These are phyloP conservation scores for Crocidura indochinensis DNA, from an alignment of 2,797 vertebrate species.

Conservation along the genomic window DNA sequence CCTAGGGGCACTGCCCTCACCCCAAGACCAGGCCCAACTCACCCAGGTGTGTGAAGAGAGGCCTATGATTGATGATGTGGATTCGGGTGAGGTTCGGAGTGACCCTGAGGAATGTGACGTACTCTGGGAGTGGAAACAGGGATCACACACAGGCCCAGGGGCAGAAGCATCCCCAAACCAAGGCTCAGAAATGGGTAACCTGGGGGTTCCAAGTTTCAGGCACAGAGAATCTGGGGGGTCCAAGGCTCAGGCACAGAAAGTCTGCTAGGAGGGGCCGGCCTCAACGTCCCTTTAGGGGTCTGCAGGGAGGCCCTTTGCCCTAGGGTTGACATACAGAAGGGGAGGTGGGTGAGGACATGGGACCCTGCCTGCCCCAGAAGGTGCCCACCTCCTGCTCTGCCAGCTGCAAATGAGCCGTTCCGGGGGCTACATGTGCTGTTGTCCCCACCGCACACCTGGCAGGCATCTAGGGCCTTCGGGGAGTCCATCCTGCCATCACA, in stretches of 20 bases:
- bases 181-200: neutral
- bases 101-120: constrained; percentile 94
- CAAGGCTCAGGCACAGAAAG: too few relatives aligned
- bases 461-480: constrained; percentile 91
- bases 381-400: constrained; percentile 92
- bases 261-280: too few relatives aligned
- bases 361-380: neutral
- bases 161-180: neutral
- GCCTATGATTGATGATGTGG: constrained; percentile 92
- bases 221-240: too few relatives aligned
- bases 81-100: constrained; percentile 92
- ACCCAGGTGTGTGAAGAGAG: constrained; percentile 98
- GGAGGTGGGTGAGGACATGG: too few relatives aligned
- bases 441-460: constrained; percentile 95
- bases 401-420: constrained; percentile 92
- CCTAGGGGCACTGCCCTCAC: too few relatives aligned
- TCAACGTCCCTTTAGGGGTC: too few relatives aligned
- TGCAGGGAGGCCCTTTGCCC: too few relatives aligned
- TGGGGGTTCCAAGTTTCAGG: neutral
- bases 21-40: constrained; percentile 77
- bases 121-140: constrained; percentile 90
- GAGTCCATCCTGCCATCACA: constrained; percentile 96
- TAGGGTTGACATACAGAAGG: too few relatives aligned
- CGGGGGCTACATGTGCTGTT: constrained; percentile 92
- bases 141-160: rapidly evolving